Conservation (phyloP, 2,113 vertebrate genomes). For the Labeo catla region DNA sequence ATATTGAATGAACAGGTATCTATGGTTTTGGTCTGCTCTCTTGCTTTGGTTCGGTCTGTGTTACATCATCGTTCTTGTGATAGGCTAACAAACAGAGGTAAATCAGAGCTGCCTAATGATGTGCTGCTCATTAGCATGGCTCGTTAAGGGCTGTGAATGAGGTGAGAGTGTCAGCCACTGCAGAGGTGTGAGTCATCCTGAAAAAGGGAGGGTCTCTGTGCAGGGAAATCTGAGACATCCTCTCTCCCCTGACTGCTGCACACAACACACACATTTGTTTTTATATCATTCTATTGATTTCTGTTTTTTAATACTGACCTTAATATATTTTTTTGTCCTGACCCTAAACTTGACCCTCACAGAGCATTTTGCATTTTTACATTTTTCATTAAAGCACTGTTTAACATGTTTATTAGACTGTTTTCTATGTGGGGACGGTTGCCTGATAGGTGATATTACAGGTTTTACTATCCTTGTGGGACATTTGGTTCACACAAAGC, state of each 20-base stretch:
- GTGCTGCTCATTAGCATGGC: slow-evolving; percentile 78
- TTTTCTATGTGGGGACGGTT: background rate
- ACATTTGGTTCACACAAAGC: background rate
- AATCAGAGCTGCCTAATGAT: slow-evolving; percentile 59
- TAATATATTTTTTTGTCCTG: background rate
- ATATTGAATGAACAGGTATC: slow-evolving; percentile 28
- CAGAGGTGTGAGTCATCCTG: slow-evolving; percentile 73
- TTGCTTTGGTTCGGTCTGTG: slow-evolving; percentile 51
- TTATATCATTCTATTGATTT: background rate
- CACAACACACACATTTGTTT: slow-evolving; percentile 39
- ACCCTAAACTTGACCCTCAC: background rate
- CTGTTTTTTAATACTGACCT: background rate
- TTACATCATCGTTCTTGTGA: slow-evolving; percentile 56
- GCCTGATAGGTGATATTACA: background rate
- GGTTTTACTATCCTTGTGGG: background rate
- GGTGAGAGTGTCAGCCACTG: slow-evolving; percentile 75
- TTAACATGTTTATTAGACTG: background rate
- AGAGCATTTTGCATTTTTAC: background rate
- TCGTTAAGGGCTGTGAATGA: slow-evolving; percentile 79
- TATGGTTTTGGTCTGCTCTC: slow-evolving; percentile 24
- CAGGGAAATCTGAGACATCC: slow-evolving; percentile 55
- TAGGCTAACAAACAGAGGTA: slow-evolving; percentile 67
- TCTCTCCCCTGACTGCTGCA: slow-evolving; percentile 54
- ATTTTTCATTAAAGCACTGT: background rate
- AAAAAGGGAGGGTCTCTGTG: slow-evolving; percentile 69